phyloP scores from a whole-genome alignment of 2,797 vertebrate species.

The Syncerus caffer region DNA sequence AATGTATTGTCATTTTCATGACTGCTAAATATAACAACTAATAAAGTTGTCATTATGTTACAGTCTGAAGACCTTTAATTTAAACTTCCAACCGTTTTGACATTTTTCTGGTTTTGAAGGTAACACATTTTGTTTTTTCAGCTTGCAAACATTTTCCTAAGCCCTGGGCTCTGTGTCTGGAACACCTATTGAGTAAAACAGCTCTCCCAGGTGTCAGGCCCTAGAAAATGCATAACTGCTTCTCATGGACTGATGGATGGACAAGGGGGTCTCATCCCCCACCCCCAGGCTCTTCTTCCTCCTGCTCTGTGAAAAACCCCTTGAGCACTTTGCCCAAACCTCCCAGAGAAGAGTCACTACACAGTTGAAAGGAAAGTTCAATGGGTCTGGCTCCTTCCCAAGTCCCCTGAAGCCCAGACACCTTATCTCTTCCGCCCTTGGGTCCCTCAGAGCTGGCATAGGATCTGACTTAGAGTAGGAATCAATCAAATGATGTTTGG shows the following conservation, averaged over 20 bases:
- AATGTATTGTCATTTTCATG: neutral
- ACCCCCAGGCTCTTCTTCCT: neutral
- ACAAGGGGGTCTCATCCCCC: neutral
- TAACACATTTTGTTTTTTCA: neutral
- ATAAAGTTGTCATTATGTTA: neutral
- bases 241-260: neutral
- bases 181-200: neutral
- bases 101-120: neutral
- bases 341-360: neutral
- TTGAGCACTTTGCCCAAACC: neutral
- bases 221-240: neutral
- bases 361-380: neutral
- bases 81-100: neutral
- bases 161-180: neutral
- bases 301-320: neutral
- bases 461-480: neutral
- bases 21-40: neutral
- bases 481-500: neutral
- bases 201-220: too few species aligned
- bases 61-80: neutral
- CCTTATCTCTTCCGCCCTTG: neutral
- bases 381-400: fast-evolving
- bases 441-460: neutral
- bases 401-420: neutral
- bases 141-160: neutral